phyloP scores from a whole-genome alignment of 2,797 vertebrate species.

The Acanthurus lineatus region DNA sequence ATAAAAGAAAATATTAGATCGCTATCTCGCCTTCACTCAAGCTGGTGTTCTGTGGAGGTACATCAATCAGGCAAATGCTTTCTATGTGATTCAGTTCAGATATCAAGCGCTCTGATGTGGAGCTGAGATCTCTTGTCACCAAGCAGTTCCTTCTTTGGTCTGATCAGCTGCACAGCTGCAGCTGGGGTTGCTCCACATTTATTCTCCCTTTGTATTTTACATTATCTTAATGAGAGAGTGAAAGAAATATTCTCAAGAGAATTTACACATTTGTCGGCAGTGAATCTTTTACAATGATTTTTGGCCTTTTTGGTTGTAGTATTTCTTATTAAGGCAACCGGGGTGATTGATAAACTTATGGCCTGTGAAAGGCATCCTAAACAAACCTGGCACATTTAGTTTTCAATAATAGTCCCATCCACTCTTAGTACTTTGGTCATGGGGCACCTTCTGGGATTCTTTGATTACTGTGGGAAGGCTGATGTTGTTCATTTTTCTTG shows the following conservation, averaged over 20 bases:
- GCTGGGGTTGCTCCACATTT: conserved; percentile 40
- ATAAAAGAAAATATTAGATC: conserved; percentile 83
- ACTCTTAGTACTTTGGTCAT: too few species aligned
- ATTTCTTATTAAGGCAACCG: too few species aligned
- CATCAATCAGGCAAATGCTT: conserved; percentile 84
- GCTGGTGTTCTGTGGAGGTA: conserved; percentile 77
- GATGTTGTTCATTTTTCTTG: too few species aligned
- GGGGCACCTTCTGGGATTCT: too few species aligned
- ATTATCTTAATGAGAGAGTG: not conserved
- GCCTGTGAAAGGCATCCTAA: too few species aligned
- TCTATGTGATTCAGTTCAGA: conserved; percentile 74
- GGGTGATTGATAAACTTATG: too few species aligned
- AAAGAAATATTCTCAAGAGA: not conserved
- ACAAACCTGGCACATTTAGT: too few species aligned
- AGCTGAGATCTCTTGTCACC: conserved; percentile 56
- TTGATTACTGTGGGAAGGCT: too few species aligned
- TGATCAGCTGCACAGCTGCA: conserved; percentile 34
- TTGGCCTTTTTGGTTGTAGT: too few species aligned
- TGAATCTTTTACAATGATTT: not conserved
- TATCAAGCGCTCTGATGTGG: conserved; percentile 41
- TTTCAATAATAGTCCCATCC: too few species aligned
- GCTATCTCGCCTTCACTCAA: conserved; percentile 79
- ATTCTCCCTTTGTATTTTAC: conserved; percentile 17
- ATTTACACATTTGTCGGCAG: not conserved
- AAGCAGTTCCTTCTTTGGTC: conserved; percentile 74